These are phyloP conservation scores for Phortica okadai DNA, from an alignment of 2,888 invertebrate species.

Conservation along the genomic window DNA sequence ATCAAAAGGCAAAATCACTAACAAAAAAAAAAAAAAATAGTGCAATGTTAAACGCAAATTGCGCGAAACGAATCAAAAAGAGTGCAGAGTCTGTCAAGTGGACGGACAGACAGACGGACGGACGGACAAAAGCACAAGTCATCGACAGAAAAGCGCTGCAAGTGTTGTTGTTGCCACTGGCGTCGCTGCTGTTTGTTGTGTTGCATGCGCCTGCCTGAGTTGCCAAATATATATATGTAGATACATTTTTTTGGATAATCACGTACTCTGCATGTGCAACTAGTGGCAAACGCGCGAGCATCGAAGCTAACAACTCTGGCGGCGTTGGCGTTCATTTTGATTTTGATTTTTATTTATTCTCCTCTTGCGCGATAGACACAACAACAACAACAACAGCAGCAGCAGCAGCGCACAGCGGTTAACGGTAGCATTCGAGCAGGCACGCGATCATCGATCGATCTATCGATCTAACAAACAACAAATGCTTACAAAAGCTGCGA, in stretches of 20 bases:
- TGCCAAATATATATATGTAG: conserved; percentile 2
- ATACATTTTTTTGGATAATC: conserved; percentile 32
- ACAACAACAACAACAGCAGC: not conserved
- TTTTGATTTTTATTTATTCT: not conserved
- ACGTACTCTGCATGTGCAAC: conserved; percentile 39
- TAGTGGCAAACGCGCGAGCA: conserved; percentile 10
- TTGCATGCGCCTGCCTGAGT: not conserved
- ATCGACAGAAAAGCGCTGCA: conserved; percentile 10
- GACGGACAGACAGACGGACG: not conserved
- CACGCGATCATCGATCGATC: conserved; percentile 29
- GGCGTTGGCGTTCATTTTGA: conserved; percentile 13
- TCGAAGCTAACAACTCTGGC: not conserved
- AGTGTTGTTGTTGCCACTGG: conserved; percentile 10
- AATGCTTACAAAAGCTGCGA: not conserved
- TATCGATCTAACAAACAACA: conserved; percentile 13
- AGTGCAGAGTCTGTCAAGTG: conserved; percentile 8
- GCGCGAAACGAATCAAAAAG: conserved; percentile 27
- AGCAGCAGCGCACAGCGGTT: not conserved
- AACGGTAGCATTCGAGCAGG: conserved; percentile 10
- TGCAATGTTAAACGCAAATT: conserved; percentile 30
- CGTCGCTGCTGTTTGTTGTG: conserved; percentile 11
- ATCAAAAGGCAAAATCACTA: conserved; percentile 22
- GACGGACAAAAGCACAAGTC: not conserved
- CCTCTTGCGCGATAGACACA: not conserved
- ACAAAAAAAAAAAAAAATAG: not conserved